Evolutionary conservation across 2,888 invertebrate species (phyloP).

Genomic region (Parnassius apollo): DNA sequence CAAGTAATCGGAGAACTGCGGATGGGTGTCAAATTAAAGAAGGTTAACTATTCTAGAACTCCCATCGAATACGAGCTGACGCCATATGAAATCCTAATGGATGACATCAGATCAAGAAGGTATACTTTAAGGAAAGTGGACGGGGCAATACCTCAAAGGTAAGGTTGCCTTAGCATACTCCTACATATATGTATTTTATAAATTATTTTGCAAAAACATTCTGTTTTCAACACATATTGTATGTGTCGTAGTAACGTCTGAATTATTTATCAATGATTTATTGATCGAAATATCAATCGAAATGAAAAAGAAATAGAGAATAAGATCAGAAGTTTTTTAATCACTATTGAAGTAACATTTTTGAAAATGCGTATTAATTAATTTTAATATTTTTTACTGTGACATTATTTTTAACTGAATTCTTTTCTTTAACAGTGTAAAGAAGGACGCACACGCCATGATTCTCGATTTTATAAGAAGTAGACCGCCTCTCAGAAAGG

Average conservation of each 20-base stretch:
- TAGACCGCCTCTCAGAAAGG: conserved; percentile 95
- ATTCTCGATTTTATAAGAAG: conserved; percentile 98
- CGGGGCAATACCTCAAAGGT: conserved; percentile 87
- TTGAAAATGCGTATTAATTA: too few species aligned
- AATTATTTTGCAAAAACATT: not conserved
- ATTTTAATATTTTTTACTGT: too few species aligned
- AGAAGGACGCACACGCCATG: conserved; percentile 96
- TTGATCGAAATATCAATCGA: too few species aligned
- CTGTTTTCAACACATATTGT: too few species aligned
- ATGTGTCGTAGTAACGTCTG: too few species aligned
- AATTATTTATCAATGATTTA: too few species aligned
- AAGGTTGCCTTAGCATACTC: conserved; percentile 36
- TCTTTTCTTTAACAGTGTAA: conserved; percentile 81
- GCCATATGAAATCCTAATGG: conserved; percentile 98
- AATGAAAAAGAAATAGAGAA: too few species aligned
- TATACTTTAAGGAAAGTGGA: conserved; percentile 95
- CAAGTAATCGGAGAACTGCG: conserved; percentile 96
- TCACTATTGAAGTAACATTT: too few species aligned
- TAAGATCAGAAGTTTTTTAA: too few species aligned
- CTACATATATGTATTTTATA: not conserved
- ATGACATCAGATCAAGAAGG: conserved; percentile 94
- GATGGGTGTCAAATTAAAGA: conserved; percentile 95
- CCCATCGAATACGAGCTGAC: conserved; percentile 96
- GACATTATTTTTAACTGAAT: not conserved
- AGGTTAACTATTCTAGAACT: conserved; percentile 87